Conservation (phyloP, 2,888 invertebrate genomes). For the Gymnocheta viridis region DNA sequence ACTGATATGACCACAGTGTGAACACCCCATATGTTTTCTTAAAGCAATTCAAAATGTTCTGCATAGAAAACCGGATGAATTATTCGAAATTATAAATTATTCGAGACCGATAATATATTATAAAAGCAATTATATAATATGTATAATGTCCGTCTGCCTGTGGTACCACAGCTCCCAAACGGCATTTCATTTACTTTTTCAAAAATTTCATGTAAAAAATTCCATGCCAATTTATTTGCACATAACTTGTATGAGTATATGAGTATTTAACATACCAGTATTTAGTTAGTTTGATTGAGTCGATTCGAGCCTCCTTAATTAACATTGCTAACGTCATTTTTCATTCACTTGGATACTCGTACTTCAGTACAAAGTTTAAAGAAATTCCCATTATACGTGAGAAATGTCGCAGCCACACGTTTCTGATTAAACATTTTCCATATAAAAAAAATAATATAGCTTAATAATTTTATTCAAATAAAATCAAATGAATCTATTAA, state of each 20-base stretch:
- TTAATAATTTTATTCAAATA: no score
- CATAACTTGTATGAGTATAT: neutral
- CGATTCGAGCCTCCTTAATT: neutral
- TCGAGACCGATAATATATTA: no score
- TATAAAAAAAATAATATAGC: constrained; percentile 11
- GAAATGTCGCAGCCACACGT: constrained; percentile 14
- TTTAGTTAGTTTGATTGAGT: neutral
- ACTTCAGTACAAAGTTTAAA: constrained; percentile 37
- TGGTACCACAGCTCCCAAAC: no score
- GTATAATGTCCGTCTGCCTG: no score
- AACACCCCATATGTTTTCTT: no score
- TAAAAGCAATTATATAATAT: no score
- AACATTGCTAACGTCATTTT: constrained; percentile 22
- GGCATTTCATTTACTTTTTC: no score
- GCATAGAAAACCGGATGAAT: no score
- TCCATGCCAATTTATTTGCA: neutral
- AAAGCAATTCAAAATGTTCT: no score
- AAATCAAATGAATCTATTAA: no score
- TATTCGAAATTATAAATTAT: no score
- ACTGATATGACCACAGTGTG: no score
- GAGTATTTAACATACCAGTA: neutral
- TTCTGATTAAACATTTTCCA: neutral
- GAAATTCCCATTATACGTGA: constrained; percentile 14
- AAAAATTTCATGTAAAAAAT: neutral
- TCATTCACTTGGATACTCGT: neutral